phyloP scores from a whole-genome alignment of 2,797 vertebrate genomes.

The Eospalax fontanierii region DNA sequence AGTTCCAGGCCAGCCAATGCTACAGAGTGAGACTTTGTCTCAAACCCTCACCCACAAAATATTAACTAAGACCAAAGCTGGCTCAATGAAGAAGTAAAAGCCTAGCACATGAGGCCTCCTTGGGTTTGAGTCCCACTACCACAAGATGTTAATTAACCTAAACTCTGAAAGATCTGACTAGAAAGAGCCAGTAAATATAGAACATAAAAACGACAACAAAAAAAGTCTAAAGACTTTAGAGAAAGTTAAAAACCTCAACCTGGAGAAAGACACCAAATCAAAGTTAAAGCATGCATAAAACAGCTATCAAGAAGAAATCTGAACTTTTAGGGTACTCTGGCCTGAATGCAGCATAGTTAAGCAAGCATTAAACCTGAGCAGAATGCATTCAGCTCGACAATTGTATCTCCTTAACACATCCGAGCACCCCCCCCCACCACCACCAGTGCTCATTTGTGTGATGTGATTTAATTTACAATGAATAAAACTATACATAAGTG shows the following conservation, averaged over 20 bases:
- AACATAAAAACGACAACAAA: slow-evolving; percentile 53
- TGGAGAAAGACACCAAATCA: neutral
- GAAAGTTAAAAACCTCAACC: slow-evolving; percentile 36
- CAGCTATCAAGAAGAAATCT: slow-evolving; percentile 15
- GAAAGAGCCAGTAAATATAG: slow-evolving; percentile 9
- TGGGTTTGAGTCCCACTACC: neutral
- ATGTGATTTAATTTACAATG: neutral
- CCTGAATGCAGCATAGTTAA: slow-evolving; percentile 12
- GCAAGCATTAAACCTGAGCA: slow-evolving; percentile 7
- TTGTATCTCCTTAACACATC: neutral
- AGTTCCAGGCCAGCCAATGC: too few relatives aligned
- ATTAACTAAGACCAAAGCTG: neutral
- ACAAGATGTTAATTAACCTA: neutral
- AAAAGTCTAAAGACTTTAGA: slow-evolving; percentile 26
- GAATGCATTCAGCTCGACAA: slow-evolving; percentile 11
- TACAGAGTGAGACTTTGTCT: too few relatives aligned
- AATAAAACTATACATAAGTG: slow-evolving; percentile 3
- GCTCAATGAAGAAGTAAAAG: neutral
- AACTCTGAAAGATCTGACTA: neutral
- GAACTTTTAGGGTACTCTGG: too few relatives aligned
- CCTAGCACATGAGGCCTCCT: neutral
- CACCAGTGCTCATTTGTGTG: neutral
- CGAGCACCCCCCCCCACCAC: neutral
- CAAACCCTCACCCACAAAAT: too few relatives aligned
- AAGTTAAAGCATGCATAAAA: slow-evolving; percentile 33